A percentile compares a stretch with the other conserved stretches of the same genome.
These are phyloP conservation scores for Micromesistius poutassou DNA, from an alignment of 2,797 vertebrate species.

Conservation along the genomic window DNA sequence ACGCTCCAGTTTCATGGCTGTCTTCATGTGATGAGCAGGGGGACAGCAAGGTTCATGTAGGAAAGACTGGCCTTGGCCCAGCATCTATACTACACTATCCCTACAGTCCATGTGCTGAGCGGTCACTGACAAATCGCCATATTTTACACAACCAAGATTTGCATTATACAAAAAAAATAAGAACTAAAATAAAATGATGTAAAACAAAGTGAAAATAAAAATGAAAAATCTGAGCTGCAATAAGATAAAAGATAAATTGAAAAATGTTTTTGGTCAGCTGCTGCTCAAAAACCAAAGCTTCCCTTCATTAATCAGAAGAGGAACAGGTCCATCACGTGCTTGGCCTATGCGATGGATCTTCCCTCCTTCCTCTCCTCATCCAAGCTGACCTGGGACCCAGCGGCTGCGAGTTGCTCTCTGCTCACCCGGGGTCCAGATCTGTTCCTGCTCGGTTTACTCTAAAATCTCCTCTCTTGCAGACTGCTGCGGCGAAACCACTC, in stretches of 20 bases:
- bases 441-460: not conserved
- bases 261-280: not conserved
- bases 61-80: conserved; percentile 8
- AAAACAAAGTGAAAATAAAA: not conserved
- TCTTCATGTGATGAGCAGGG: conserved; percentile 52
- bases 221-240: not conserved
- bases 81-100: not conserved
- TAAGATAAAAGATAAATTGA: too few species aligned
- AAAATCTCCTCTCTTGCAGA: not conserved
- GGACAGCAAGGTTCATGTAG: conserved; percentile 7
- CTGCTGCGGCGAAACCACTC: not conserved
- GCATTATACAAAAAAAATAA: not conserved
- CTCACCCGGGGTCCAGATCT: not conserved
- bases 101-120: too few species aligned
- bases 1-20: conserved; percentile 74
- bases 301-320: not conserved
- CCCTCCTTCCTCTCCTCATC: not conserved
- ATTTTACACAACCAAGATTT: not conserved
- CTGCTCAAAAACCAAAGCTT: not conserved
- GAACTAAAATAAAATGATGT: too few species aligned
- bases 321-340: not conserved
- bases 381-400: not conserved
- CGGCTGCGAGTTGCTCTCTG: not conserved
- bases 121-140: too few species aligned
- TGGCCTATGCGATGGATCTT: not conserved